phyloP scores from a whole-genome alignment of 2,797 vertebrate genomes.

The Carcharodon carcharias region DNA sequence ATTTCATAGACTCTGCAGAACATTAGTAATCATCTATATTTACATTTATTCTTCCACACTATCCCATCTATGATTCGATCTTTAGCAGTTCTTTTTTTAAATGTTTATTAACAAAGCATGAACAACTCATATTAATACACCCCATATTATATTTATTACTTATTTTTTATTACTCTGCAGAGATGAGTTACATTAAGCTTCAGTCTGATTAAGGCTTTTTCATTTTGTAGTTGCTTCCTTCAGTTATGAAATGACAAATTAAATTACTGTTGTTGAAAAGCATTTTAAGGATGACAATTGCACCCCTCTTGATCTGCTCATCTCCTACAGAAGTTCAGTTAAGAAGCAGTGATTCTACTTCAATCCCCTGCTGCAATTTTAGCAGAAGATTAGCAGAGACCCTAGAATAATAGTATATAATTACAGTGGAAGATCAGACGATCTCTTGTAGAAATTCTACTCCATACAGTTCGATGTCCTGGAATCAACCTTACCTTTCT shows the following conservation, averaged over 20 bases:
- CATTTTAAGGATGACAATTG: neutral
- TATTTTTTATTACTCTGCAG: constrained; percentile 8
- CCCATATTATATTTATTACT: neutral
- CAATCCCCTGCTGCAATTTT: neutral
- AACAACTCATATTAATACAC: neutral
- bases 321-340: neutral
- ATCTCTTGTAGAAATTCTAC: neutral
- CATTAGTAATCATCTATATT: neutral
- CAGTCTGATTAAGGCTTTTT: neutral
- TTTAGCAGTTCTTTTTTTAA: neutral
- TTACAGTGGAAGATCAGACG: neutral
- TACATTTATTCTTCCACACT: neutral
- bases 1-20: neutral
- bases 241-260: neutral
- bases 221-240: neutral
- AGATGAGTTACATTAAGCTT: neutral
- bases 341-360: neutral
- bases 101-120: neutral
- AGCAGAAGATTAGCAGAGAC: neutral
- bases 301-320: neutral
- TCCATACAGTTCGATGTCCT: neutral
- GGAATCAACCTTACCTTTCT: neutral
- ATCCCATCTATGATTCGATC: neutral
- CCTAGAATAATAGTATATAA: neutral
- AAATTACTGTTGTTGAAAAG: neutral